Percentiles rank a stretch among this genome's conserved stretches.
Evolutionary conservation across 2,113 vertebrate genomes (phyloP).

Genomic region (Polypterus bichir): DNA sequence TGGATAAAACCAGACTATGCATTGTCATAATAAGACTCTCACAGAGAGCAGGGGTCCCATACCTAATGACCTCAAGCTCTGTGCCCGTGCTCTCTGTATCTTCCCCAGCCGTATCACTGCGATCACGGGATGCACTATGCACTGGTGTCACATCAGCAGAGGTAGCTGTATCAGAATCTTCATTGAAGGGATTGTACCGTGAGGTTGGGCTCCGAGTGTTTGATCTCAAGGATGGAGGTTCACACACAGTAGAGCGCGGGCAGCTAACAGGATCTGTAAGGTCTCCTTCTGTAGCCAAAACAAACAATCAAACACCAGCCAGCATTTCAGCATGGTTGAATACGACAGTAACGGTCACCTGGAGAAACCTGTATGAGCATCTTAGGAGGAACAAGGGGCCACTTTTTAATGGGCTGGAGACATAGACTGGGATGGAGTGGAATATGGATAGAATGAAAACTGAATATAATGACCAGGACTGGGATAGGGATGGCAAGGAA

Average conservation of each 20-base stretch:
- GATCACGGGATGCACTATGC: constrained; percentile 43
- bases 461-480: no score
- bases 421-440: no score
- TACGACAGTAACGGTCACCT: no score
- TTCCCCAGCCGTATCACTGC: constrained; percentile 28
- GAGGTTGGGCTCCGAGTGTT: constrained; percentile 60
- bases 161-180: constrained; percentile 57
- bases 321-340: no score
- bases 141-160: constrained; percentile 70
- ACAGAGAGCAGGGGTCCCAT: constrained; percentile 8
- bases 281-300: constrained; percentile 66
- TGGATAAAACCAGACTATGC: background rate
- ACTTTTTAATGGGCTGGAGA: background rate
- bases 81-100: constrained; percentile 40
- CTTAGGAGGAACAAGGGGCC: background rate
- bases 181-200: constrained; percentile 82
- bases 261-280: constrained; percentile 79
- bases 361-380: background rate
- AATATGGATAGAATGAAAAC: no score
- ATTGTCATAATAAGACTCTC: no score
- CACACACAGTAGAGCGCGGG: constrained; percentile 58
- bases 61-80: constrained; percentile 92
- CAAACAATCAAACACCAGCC: background rate
- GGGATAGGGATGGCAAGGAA: background rate
- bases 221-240: constrained; percentile 50